Percentiles rank a stretch among this genome's conserved stretches.
phyloP scores from a whole-genome alignment of 2,888 invertebrate species.

The Drosophila setosimentum region DNA sequence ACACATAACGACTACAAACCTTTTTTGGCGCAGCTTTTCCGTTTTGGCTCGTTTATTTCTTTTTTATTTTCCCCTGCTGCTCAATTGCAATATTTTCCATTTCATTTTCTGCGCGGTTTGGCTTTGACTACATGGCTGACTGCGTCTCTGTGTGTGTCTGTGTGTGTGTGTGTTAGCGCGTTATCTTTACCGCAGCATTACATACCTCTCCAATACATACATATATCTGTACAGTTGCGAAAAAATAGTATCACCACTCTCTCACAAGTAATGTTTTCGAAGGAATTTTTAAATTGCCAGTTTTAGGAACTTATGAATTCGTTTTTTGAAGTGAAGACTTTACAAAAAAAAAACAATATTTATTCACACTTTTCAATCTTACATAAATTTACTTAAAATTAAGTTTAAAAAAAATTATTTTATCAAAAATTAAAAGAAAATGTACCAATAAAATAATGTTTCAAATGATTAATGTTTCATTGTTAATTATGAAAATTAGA shows the following conservation, averaged over 20 bases:
- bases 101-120: slow-evolving; percentile 80
- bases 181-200: slow-evolving; percentile 73
- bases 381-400: not conserved
- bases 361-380: not conserved
- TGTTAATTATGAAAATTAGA: not conserved
- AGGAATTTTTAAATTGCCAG: not conserved
- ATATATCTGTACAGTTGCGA: not conserved
- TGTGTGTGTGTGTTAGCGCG: slow-evolving; percentile 33
- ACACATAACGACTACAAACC: slow-evolving; percentile 21
- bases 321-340: not conserved
- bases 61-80: slow-evolving; percentile 71
- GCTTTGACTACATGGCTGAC: slow-evolving; percentile 73
- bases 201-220: slow-evolving; percentile 27
- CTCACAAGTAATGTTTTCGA: not conserved
- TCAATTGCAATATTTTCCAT: slow-evolving; percentile 75
- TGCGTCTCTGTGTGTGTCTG: slow-evolving; percentile 37
- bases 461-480: no score
- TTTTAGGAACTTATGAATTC: not conserved
- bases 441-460: fast-evolving
- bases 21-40: slow-evolving; percentile 33
- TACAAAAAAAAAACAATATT: not conserved
- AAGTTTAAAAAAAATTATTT: not conserved
- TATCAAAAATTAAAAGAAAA: not conserved
- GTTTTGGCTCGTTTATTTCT: slow-evolving; percentile 75
- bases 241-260: not conserved